These are phyloP conservation scores for Trachemys scripta DNA, from an alignment of 2,113 vertebrate genomes.

Conservation along the genomic window DNA sequence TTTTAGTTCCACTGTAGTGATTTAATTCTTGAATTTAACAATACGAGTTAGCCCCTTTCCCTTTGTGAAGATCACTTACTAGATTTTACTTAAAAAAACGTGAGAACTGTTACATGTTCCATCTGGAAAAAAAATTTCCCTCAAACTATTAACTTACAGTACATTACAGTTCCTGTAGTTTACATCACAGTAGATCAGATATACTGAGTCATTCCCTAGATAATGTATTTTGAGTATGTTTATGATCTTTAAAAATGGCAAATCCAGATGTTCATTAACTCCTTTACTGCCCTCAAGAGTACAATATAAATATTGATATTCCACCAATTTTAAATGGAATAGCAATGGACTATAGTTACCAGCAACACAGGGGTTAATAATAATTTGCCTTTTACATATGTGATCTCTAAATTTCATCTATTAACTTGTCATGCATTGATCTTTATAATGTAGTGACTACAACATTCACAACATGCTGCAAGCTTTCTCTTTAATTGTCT, in stretches of 20 bases:
- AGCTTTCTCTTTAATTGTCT: constrained; percentile 54
- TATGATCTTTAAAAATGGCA: neutral
- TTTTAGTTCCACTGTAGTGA: neutral
- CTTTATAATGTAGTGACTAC: constrained; percentile 16
- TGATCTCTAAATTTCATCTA: neutral
- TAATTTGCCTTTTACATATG: neutral
- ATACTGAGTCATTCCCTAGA: neutral
- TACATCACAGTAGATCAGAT: neutral
- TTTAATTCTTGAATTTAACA: neutral
- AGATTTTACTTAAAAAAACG: neutral
- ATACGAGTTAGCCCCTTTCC: neutral
- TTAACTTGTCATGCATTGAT: constrained; percentile 34
- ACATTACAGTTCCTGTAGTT: neutral
- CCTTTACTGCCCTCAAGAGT: neutral
- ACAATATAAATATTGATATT: neutral
- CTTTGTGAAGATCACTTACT: neutral
- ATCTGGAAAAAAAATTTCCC: neutral
- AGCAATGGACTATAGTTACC: neutral
- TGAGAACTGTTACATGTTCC: neutral
- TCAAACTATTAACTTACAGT: neutral
- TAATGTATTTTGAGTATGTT: neutral
- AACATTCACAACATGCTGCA: neutral
- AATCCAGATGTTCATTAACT: neutral
- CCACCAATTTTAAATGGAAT: neutral
- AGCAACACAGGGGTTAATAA: constrained; percentile 14